Conservation (phyloP, 2,888 invertebrate species). For the Chrysolina oricalcia region DNA sequence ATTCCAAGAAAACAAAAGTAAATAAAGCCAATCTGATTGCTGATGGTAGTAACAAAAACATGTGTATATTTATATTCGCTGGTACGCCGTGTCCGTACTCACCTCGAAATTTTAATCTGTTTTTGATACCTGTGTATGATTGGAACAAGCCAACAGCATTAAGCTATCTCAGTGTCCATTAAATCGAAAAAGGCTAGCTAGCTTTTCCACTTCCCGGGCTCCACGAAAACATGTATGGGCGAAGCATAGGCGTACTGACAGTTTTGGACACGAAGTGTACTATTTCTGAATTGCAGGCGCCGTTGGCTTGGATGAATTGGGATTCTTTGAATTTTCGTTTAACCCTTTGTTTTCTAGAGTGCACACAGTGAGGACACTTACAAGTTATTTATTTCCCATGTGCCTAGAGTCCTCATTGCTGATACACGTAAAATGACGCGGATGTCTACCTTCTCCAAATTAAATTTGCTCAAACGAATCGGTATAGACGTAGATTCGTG, state of each 20-base stretch:
- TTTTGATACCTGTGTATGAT: constrained; percentile 69
- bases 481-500: too few species aligned
- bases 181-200: constrained; percentile 65
- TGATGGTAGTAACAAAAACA: constrained; percentile 25
- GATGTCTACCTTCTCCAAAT: too few species aligned
- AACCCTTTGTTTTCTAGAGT: too few species aligned
- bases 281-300: too few species aligned
- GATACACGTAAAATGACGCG: too few species aligned
- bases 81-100: constrained; percentile 25
- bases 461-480: too few species aligned
- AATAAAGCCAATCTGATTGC: constrained; percentile 5
- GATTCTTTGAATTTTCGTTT: too few species aligned
- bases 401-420: too few species aligned
- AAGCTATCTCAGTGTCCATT: constrained; percentile 70
- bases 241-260: constrained; percentile 46
- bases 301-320: not conserved
- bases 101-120: constrained; percentile 67
- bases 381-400: too few species aligned
- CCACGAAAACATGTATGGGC: constrained; percentile 64
- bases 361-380: too few species aligned
- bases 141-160: constrained; percentile 71
- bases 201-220: constrained; percentile 59
- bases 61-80: constrained; percentile 21
- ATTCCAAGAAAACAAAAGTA: constrained; percentile 22
- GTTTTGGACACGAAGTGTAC: too few species aligned